Evolutionary conservation across 2,113 vertebrate species (phyloP), one percentile per base, ranked within the genome.

Genomic region (Trematocara marginatum): DNA sequence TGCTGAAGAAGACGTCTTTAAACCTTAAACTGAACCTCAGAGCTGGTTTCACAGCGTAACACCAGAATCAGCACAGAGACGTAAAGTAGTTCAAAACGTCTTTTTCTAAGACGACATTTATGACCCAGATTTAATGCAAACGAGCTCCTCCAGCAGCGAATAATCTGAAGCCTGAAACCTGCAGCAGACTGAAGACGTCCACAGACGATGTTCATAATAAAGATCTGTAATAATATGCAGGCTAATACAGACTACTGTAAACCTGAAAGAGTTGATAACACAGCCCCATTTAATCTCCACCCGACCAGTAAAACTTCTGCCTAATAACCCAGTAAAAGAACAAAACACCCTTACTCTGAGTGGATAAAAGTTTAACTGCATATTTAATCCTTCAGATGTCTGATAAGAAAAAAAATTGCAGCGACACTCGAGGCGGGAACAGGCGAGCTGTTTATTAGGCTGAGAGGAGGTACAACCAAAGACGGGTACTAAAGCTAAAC

Each of bases 1-100:
- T 74, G 64, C 64, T 45, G 20, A 45, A 45, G 38, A 26, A 26
- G 12, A 71, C 5, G 3, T 45, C 20, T 47, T 26, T 16, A 10
- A 15, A 47, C 61, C n/a, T 66, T 40, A 49, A 29, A 49, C 42
- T 29, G 40, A 71, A 71, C 40, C 42, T 47, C 2, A 11, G 45
- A 51, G 42, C 51, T 18, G 35, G 18, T 15, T 79, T 56, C 52
- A 29, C 16, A 12, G 47, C 3, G 1, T 6, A 74, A 11, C 7
- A 74, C 26, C 69, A 29, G 69, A 74, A 47, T 49, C 23, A 49
- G 23, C 69, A 11, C 42, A 47, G 23, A 76, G 9, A 74, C 1
- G 23, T 18, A 1, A 31, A 49, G 69, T 3, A 18, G 13, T 29
- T 47, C 69, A 49, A 0, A 47, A 7, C 66, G 3, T 31, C 69